Conservation (phyloP, 1,140 invertebrate genomes). For the Drosophila sproati region DNA sequence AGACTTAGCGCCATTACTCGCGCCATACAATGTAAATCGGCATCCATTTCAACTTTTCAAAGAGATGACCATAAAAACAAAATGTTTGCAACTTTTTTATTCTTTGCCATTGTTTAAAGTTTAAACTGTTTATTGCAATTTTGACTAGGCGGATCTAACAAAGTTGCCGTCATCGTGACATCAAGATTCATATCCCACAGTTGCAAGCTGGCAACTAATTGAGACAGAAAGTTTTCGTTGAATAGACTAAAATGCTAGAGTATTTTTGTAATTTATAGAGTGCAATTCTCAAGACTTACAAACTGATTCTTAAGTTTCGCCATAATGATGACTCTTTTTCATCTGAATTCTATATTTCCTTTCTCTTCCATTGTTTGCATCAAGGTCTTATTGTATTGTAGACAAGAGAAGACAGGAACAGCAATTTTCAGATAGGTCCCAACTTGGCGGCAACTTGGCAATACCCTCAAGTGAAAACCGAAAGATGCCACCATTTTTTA, state of each 20-base stretch:
- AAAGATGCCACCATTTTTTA: constrained; percentile 46
- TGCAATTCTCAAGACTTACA: too few species aligned
- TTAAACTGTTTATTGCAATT: constrained; percentile 27
- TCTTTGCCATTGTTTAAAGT: constrained; percentile 5
- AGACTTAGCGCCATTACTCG: not conserved
- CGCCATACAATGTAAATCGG: constrained; percentile 11
- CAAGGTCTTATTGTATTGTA: constrained; percentile 25
- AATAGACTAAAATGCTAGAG: too few species aligned
- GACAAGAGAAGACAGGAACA: not conserved
- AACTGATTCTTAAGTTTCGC: not conserved
- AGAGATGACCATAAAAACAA: constrained; percentile 30
- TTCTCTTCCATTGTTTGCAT: constrained; percentile 26
- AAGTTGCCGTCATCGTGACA: constrained; percentile 50
- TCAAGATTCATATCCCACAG: too few species aligned
- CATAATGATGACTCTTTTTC: not conserved
- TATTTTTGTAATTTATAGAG: too few species aligned
- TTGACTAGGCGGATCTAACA: constrained; percentile 20
- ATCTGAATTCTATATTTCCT: constrained; percentile 1
- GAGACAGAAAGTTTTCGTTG: not conserved
- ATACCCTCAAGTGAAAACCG: constrained; percentile 14
- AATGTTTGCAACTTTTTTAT: constrained; percentile 16
- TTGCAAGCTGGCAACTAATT: not conserved
- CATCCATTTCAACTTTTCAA: constrained; percentile 23
- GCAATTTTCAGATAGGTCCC: constrained; percentile 8
- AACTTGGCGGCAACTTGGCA: not conserved